Evolutionary conservation across 2,797 vertebrate genomes (phyloP).

Genomic region (Anomalospiza imberbis): DNA sequence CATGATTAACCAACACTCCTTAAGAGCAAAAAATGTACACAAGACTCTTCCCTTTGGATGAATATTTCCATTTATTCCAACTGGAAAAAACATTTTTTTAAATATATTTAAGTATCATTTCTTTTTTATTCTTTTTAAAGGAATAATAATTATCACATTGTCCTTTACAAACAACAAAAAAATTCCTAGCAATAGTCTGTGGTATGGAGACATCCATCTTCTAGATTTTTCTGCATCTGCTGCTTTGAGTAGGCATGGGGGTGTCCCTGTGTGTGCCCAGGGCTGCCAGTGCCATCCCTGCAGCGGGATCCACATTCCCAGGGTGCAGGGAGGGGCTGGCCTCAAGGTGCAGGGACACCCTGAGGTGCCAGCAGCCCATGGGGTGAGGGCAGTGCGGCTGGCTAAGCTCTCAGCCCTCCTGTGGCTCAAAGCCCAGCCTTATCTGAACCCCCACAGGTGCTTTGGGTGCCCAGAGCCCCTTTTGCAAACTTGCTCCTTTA

Average conservation of each 20-base stretch:
- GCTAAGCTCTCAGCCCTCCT: background rate
- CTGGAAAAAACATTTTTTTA: conserved; percentile 56
- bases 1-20: background rate
- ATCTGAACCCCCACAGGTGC: background rate
- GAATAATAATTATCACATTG: conserved; percentile 68
- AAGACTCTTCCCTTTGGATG: conserved; percentile 46
- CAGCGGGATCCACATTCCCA: background rate
- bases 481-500: background rate
- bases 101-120: conserved; percentile 55
- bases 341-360: background rate
- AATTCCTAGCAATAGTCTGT: conserved; percentile 63
- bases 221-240: conserved; percentile 46
- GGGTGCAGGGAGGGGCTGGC: background rate
- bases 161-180: conserved; percentile 68
- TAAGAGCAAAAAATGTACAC: conserved; percentile 29
- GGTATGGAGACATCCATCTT: conserved; percentile 59
- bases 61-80: conserved; percentile 60
- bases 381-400: background rate
- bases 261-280: background rate
- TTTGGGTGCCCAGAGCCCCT: background rate
- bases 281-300: background rate
- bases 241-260: conserved; percentile 24
- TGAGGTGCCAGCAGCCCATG: background rate
- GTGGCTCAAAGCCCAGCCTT: background rate
- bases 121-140: conserved; percentile 36